These are phyloP conservation scores for Megalopta genalis DNA, from an alignment of 1,140 invertebrate genomes.

Conservation along the genomic window DNA sequence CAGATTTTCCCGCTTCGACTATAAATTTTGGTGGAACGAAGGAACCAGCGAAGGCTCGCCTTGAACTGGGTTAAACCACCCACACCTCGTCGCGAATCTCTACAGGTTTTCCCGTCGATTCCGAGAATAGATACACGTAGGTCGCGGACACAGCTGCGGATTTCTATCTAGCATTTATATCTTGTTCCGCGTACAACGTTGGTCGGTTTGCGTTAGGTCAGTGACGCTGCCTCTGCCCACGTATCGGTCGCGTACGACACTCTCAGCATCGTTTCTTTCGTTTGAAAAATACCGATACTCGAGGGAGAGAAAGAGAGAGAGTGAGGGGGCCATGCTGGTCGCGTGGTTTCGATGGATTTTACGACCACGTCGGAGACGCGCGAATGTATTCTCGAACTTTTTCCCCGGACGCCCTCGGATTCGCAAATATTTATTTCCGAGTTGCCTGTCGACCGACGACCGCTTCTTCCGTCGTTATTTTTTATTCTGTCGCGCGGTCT, in stretches of 20 bases:
- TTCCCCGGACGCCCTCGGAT: constrained; percentile 1
- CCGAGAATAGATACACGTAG: constrained; percentile 67
- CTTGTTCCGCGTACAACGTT: constrained; percentile 46
- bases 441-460: constrained; percentile 10
- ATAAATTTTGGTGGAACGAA: no score
- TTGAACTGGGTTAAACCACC: constrained; percentile 35
- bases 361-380: constrained; percentile 23
- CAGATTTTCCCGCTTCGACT: no score
- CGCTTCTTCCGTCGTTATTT: background rate
- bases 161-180: constrained; percentile 57
- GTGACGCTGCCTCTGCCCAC: constrained; percentile 54
- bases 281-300: constrained; percentile 1
- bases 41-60: background rate
- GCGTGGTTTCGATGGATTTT: constrained; percentile 34
- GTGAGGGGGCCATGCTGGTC: background rate
- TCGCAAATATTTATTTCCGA: constrained; percentile 37
- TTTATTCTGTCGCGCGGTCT: no score
- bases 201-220: constrained; percentile 57
- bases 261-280: constrained; percentile 33
- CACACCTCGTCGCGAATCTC: background rate
- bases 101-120: constrained; percentile 25
- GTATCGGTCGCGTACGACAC: constrained; percentile 38
- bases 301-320: no score
- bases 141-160: constrained; percentile 52
- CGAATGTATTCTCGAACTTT: constrained; percentile 28